Evolutionary conservation across 92 coral and sea anemone species (phyloP).

Genomic region (Anthopleura xanthogrammica): DNA sequence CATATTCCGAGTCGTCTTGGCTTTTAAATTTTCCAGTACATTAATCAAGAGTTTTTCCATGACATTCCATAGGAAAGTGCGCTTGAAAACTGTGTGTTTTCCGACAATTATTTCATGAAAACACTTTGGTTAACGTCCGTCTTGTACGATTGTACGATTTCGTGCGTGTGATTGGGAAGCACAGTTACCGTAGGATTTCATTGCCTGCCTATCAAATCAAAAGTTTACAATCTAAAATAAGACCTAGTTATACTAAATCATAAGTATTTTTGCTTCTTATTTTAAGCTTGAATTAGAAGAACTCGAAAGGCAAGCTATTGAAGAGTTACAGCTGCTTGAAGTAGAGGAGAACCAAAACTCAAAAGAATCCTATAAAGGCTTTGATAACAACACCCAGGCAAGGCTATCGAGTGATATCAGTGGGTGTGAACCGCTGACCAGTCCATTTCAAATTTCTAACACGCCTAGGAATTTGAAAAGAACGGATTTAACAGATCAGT

Average conservation of each 20-base stretch:
- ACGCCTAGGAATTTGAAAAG: constrained; percentile 5
- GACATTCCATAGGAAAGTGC: too few relatives aligned
- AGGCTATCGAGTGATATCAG: constrained; percentile 12
- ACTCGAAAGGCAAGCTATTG: constrained; percentile 27
- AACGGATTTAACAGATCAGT: neutral
- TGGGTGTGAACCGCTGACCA: constrained; percentile 23
- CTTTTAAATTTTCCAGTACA: too few relatives aligned
- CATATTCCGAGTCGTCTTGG: too few relatives aligned
- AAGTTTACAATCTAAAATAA: too few relatives aligned
- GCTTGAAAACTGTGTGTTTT: too few relatives aligned
- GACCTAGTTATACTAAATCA: neutral
- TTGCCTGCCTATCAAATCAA: too few relatives aligned
- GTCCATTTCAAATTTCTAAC: neutral
- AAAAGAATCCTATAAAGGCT: neutral
- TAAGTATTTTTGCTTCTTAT: neutral
- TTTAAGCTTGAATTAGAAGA: constrained; percentile 22
- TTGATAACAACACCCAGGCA: neutral
- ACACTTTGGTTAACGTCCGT: too few relatives aligned
- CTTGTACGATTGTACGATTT: too few relatives aligned
- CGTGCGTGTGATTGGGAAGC: too few relatives aligned
- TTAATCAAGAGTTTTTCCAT: too few relatives aligned
- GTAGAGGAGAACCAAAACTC: neutral
- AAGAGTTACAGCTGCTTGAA: constrained; percentile 26
- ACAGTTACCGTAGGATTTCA: too few relatives aligned
- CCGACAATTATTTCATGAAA: too few relatives aligned